These are phyloP conservation scores for Vidua macroura DNA, from an alignment of 2,113 vertebrate genomes.

Conservation along the genomic window DNA sequence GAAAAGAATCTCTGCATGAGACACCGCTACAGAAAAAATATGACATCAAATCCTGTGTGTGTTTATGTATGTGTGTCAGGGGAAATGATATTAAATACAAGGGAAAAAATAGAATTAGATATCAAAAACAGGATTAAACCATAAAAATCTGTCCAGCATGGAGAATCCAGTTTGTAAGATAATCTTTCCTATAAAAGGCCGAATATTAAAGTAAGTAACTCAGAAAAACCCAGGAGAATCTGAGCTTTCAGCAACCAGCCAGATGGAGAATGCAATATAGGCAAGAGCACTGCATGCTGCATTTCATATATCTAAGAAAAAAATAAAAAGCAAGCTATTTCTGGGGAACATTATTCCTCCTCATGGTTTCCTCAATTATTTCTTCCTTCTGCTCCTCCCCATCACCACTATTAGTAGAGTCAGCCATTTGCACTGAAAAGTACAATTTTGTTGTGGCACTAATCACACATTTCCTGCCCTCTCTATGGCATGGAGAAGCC, in stretches of 20 bases:
- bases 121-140: slow-evolving; percentile 63
- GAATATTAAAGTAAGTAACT: slow-evolving; percentile 71
- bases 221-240: slow-evolving; percentile 60
- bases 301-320: background rate
- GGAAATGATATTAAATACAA: slow-evolving; percentile 49
- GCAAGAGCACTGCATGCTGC: slow-evolving; percentile 1
- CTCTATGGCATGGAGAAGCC: fast-evolving
- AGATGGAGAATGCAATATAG: slow-evolving; percentile 64
- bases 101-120: slow-evolving; percentile 59
- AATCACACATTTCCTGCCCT: background rate
- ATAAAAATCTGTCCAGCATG: slow-evolving; percentile 59
- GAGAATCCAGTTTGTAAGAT: slow-evolving; percentile 64
- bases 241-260: slow-evolving; percentile 57
- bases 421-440: background rate
- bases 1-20: slow-evolving; percentile 36
- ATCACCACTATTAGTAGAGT: background rate
- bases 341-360: background rate
- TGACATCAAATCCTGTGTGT: background rate
- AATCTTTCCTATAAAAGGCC: slow-evolving; percentile 66
- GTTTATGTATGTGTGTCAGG: slow-evolving; percentile 29
- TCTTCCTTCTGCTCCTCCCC: background rate
- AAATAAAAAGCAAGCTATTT: background rate
- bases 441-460: background rate
- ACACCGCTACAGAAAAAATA: background rate
- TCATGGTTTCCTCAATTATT: background rate